Evolutionary conservation across 2,113 vertebrate species (phyloP).

Genomic region (Grammomys dolichurus): DNA sequence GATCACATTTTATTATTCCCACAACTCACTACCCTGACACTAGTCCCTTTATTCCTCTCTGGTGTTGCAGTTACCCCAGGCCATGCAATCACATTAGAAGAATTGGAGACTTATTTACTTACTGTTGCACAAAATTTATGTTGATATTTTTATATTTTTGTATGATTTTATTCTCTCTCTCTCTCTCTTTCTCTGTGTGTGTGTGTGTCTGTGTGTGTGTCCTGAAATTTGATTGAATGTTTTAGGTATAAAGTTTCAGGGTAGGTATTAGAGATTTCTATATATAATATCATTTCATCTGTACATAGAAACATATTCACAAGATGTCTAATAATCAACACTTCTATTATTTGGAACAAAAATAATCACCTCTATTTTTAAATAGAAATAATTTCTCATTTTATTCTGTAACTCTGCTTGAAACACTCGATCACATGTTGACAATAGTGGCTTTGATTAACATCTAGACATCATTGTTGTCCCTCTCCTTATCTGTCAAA

Average conservation of each 20-base stretch:
- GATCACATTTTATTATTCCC: neutral
- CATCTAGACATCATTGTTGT: neutral
- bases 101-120: neutral
- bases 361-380: neutral
- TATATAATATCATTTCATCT: neutral
- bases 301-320: neutral
- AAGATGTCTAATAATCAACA: neutral
- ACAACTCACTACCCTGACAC: accelerated
- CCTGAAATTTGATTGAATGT: neutral
- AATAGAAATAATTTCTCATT: conserved; percentile 34
- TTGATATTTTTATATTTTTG: neutral
- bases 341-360: neutral
- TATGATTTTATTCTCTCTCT: neutral
- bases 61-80: neutral
- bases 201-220: neutral
- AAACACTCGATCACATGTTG: neutral
- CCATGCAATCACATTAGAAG: no score
- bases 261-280: neutral
- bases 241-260: neutral
- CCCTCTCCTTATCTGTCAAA: conserved; percentile 48
- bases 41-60: no score
- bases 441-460: neutral
- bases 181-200: no score
- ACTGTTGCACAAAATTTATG: neutral
- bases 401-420: neutral